Base-by-base conservation (phyloP, 30 jellyfish, hydroid and myxozoan genomes). In the Clytia hemisphaerica region DNA sequence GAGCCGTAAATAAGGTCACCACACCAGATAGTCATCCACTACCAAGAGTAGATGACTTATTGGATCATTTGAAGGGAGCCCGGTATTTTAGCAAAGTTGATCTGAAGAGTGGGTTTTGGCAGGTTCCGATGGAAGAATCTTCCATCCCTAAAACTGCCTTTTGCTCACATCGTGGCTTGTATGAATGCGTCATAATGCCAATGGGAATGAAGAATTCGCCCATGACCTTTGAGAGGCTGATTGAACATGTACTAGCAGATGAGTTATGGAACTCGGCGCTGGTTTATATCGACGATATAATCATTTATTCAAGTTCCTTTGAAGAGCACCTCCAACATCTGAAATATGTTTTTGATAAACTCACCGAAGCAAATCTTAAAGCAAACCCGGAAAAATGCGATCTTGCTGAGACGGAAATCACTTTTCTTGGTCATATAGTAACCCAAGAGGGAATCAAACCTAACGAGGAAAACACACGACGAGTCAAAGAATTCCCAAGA, bases 71-170 rank as follows among this genome's bases (percentile, higher is more conserved):
- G n/a, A 62, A 60, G 0, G 93, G 87, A 51, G 37, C 85, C 1
- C 72, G 25, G 9, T 54, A 37, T 30, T 68, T 78, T 45, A 48
- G 71, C 14, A 78, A 84, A 29, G 69, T 78, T 28, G 93, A 78
- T 61, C 37, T 78, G 46, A 45, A 58, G 42, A 35, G 78, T 28
- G 88, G 84, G 14, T 78, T 50, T 69, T 68, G 93, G 93, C 93
- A 78, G 44, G 68, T 51, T 9, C 80, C 78, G 9, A 62, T 78
- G 34, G 29, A 37, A 5, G 73, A 44, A 26, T 84, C 53, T 30
- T 71, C 51, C 26, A 68, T 36, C 47, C 53, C 38, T 16, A 78
- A 78, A 53, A 67, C 93, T 6, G 85, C 93, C 1, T 68, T 67
- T 51, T 19, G 67, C 34, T 42, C 85, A 15, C 10, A 51, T 51